A percentile compares a stretch with the other conserved stretches of the same genome.
These are phyloP conservation scores for Coluber constrictor DNA, from an alignment of 2,797 vertebrate genomes.

Conservation along the genomic window DNA sequence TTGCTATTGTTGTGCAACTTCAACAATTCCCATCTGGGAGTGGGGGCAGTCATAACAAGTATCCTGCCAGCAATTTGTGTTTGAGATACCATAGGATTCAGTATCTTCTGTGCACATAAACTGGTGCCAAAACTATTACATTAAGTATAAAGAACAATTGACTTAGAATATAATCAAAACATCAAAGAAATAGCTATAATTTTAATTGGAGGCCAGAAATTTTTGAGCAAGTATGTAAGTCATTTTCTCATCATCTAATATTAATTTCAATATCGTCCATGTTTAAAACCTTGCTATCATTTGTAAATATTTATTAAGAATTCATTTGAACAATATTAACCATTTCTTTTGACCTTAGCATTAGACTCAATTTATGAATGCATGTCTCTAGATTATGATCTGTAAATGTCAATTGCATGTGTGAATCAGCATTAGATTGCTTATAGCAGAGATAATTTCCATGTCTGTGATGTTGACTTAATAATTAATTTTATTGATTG, in stretches of 20 bases:
- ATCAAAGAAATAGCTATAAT: background rate
- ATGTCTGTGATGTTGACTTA: background rate
- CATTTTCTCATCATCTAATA: background rate
- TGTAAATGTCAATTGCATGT: background rate
- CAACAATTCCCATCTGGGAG: background rate
- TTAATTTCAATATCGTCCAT: background rate
- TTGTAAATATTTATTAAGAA: background rate
- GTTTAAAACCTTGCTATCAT: background rate
- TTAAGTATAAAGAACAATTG: background rate
- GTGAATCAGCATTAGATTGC: background rate
- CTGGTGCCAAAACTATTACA: background rate
- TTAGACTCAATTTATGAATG: background rate
- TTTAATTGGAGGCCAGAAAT: background rate
- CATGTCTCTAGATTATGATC: background rate
- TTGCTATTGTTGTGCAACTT: background rate
- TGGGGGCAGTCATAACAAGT: background rate
- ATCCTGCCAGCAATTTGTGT: background rate
- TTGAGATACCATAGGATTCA: background rate
- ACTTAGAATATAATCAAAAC: background rate
- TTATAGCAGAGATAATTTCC: background rate
- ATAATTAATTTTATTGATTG: background rate
- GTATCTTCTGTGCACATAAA: background rate
- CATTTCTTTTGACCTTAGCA: background rate
- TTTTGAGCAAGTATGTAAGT: background rate
- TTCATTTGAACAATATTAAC: background rate